Evolutionary conservation across 2,113 vertebrate species (phyloP).

Genomic region (Lanius ludovicianus): DNA sequence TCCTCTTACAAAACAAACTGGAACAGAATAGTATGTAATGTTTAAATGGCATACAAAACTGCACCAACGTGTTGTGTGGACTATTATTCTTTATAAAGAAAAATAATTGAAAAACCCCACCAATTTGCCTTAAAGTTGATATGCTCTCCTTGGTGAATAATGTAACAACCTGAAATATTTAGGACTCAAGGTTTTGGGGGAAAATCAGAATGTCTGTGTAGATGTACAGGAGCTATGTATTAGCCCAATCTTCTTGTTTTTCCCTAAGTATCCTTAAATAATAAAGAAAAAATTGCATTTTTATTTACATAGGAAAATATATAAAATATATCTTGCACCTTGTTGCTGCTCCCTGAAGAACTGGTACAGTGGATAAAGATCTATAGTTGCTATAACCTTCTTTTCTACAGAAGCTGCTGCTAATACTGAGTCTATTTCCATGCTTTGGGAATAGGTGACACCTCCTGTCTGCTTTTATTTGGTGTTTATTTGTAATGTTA

Average conservation of each 20-base stretch:
- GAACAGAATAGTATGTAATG: neutral
- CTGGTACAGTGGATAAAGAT: neutral
- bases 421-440: neutral
- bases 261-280: neutral
- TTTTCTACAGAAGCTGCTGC: neutral
- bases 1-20: neutral
- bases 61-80: neutral
- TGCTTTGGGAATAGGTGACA: neutral
- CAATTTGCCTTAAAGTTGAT: neutral
- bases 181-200: neutral
- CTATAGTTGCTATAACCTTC: neutral
- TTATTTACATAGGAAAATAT: neutral
- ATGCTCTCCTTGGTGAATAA: neutral
- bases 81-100: neutral
- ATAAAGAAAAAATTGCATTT: neutral
- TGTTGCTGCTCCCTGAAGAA: neutral
- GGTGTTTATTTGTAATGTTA: neutral
- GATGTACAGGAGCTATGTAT: neutral
- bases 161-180: neutral
- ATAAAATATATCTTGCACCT: neutral
- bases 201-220: neutral
- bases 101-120: neutral
- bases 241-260: neutral
- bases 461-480: neutral
- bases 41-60: neutral